These are phyloP conservation scores for Oscheius myriophilus DNA, from an alignment of 2,888 invertebrate species.

Conservation along the genomic window DNA sequence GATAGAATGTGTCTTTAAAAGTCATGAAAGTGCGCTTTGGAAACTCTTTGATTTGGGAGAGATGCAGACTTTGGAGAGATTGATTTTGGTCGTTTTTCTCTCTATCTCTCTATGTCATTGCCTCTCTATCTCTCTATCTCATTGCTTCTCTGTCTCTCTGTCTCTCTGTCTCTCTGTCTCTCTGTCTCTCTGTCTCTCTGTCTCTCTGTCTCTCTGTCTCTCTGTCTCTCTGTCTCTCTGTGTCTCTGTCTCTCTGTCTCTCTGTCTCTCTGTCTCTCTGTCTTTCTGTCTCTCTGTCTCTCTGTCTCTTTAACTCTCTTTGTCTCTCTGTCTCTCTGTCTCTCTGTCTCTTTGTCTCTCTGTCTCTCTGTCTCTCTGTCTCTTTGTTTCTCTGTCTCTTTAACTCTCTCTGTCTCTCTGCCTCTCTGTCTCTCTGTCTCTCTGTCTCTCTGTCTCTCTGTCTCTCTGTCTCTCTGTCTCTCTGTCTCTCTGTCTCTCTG, in stretches of 20 bases:
- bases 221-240: conserved; percentile 1
- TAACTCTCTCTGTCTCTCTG: conserved; percentile 3
- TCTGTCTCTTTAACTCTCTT: neutral
- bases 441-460: neutral
- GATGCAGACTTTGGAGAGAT: no score
- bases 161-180: neutral
- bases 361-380: neutral
- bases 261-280: neutral
- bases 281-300: neutral
- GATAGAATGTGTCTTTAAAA: no score
- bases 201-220: conserved; percentile 2
- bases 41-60: no score
- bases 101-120: neutral
- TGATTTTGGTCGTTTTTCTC: no score
- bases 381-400: neutral
- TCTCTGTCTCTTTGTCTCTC: neutral
- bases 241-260: neutral
- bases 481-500: neutral
- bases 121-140: neutral
- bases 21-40: no score
- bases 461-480: neutral
- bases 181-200: neutral
- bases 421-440: neutral
- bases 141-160: neutral
- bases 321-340: neutral